Percentiles rank a stretch among this genome's conserved stretches.
Evolutionary conservation across 2,797 vertebrate genomes (phyloP).

Genomic region (Argentina silus): DNA sequence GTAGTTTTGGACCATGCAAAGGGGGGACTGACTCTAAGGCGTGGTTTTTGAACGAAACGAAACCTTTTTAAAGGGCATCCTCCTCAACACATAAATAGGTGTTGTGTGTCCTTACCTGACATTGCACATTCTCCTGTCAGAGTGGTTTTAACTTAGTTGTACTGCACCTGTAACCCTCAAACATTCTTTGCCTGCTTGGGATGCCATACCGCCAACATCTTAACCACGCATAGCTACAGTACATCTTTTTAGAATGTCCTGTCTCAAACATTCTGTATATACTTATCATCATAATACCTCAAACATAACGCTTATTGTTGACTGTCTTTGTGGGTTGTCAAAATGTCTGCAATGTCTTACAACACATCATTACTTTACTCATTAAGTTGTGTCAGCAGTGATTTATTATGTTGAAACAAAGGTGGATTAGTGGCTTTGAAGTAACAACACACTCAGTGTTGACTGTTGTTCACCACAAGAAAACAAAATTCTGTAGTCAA

Average conservation of each 20-base stretch:
- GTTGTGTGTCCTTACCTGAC: background rate
- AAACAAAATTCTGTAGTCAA: slow-evolving; percentile 1
- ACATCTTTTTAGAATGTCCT: too few relatives aligned
- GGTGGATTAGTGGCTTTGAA: background rate
- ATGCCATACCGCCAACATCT: background rate
- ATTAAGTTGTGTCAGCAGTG: background rate
- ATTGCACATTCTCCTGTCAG: background rate
- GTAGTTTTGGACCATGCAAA: too few relatives aligned
- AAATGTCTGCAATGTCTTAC: background rate
- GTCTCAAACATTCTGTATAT: too few relatives aligned
- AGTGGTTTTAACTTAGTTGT: background rate
- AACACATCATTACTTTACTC: background rate
- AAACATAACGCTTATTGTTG: background rate
- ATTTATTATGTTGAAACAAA: background rate
- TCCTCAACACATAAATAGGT: background rate
- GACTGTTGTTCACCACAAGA: background rate
- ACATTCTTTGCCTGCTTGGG: background rate
- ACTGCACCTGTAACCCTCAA: background rate
- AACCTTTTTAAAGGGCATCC: background rate
- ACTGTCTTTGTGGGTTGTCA: background rate
- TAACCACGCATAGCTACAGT: too few relatives aligned
- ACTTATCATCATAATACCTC: slow-evolving; percentile 1
- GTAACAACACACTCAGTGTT: background rate
- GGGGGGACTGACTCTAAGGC: background rate
- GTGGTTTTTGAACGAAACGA: background rate